phyloP scores from a whole-genome alignment of 2,888 invertebrate species.

The Spodoptera picta region DNA sequence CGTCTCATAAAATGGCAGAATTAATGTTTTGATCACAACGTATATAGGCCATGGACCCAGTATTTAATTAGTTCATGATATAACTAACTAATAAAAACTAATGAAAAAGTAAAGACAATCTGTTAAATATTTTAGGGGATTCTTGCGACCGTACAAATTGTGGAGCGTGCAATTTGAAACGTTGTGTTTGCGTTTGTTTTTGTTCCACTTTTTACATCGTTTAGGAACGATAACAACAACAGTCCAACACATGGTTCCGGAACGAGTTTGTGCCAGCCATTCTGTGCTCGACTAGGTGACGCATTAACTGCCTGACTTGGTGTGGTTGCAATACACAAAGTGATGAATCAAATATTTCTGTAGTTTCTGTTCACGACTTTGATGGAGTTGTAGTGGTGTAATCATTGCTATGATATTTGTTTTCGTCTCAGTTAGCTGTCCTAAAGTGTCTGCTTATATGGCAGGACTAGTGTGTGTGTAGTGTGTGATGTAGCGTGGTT shows the following conservation, averaged over 20 bases:
- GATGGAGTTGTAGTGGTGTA: too few relatives aligned
- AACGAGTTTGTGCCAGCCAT: slow-evolving; percentile 12
- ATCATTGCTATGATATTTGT: too few relatives aligned
- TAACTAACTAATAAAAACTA: too few relatives aligned
- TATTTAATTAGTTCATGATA: too few relatives aligned
- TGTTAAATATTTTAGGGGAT: too few relatives aligned
- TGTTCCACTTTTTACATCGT: slow-evolving; percentile 35
- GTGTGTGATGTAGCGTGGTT: neutral
- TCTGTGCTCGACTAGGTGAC: slow-evolving; percentile 1
- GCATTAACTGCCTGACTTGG: slow-evolving; percentile 6
- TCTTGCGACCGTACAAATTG: slow-evolving; percentile 47
- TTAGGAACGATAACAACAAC: slow-evolving; percentile 2
- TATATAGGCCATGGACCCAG: neutral
- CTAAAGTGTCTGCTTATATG: too few relatives aligned
- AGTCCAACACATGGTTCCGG: neutral
- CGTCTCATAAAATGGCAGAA: neutral
- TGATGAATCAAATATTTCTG: too few relatives aligned
- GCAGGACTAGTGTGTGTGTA: neutral
- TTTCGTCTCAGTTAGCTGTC: too few relatives aligned
- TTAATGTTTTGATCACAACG: neutral
- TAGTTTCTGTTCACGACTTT: too few relatives aligned
- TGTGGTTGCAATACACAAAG: neutral
- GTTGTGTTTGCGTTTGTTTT: slow-evolving; percentile 41
- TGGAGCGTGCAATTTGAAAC: slow-evolving; percentile 36
- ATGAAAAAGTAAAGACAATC: too few relatives aligned